These are phyloP conservation scores for Anabas testudineus DNA, from an alignment of 2,797 vertebrate genomes.

Conservation along the genomic window DNA sequence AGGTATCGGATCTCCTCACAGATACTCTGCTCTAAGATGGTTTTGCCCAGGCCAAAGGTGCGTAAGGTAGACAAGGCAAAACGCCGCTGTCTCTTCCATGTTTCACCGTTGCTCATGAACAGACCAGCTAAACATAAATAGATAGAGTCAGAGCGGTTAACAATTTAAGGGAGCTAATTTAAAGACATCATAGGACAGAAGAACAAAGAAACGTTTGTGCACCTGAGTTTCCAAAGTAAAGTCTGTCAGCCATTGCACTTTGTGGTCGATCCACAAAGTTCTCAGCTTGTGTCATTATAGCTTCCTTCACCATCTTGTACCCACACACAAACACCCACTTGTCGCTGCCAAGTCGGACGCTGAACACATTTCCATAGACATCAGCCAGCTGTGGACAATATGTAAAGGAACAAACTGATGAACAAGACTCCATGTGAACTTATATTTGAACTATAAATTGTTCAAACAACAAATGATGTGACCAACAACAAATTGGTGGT, in stretches of 20 bases:
- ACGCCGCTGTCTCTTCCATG: conserved; percentile 73
- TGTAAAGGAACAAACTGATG: not conserved
- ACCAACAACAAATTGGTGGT: too few species aligned
- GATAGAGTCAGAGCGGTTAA: not conserved
- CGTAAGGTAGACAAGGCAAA: conserved; percentile 77
- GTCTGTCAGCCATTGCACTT: rapidly evolving
- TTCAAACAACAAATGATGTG: too few species aligned
- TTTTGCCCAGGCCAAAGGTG: conserved; percentile 75
- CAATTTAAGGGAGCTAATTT: not conserved
- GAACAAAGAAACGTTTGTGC: conserved; percentile 9
- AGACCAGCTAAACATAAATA: conserved; percentile 62
- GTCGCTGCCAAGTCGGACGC: conserved; percentile 27
- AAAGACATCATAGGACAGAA: not conserved
- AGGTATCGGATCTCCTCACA: conserved; percentile 70
- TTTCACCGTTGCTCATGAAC: conserved; percentile 70
- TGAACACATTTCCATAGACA: conserved; percentile 82
- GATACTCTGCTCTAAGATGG: conserved; percentile 69
- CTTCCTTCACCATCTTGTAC: conserved; percentile 83
- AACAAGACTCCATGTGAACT: too few species aligned
- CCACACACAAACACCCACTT: conserved; percentile 74
- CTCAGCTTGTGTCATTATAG: conserved; percentile 80
- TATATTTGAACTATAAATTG: too few species aligned
- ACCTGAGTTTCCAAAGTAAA: conserved; percentile 73
- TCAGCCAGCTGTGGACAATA: conserved; percentile 70
- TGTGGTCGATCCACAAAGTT: conserved; percentile 80